Evolutionary conservation across 2,797 vertebrate species (phyloP).

Genomic region (Rhynchonycteris naso): DNA sequence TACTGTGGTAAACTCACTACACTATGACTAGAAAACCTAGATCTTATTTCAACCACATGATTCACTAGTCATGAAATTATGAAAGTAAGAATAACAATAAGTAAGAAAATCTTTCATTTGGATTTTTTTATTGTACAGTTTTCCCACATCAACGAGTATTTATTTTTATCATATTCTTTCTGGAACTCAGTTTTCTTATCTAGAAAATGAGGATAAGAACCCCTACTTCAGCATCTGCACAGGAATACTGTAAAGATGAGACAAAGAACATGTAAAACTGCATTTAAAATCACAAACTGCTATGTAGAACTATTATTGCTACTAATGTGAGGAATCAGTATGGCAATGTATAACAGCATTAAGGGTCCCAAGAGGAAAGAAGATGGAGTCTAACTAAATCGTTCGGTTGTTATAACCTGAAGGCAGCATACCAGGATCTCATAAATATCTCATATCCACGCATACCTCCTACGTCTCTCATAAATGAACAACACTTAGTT

Average conservation of each 20-base stretch:
- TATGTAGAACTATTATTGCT: neutral
- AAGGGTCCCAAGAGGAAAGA: neutral
- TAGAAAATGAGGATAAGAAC: conserved; percentile 10
- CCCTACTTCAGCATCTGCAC: neutral
- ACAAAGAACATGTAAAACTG: neutral
- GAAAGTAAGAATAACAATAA: neutral
- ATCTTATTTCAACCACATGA: neutral
- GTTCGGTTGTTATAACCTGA: neutral
- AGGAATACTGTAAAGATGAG: neutral
- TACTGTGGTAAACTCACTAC: neutral
- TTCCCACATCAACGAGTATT: neutral
- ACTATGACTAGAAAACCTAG: neutral
- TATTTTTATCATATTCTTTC: neutral
- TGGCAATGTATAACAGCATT: neutral
- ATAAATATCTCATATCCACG: neutral
- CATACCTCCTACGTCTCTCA: neutral
- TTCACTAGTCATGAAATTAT: neutral
- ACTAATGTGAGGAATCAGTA: neutral
- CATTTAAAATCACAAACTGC: neutral
- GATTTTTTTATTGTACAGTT: neutral
- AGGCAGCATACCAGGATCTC: neutral
- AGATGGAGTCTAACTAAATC: neutral
- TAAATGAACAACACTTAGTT: neutral
- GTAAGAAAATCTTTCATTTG: conserved; percentile 24
- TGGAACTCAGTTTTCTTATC: conserved; percentile 31